A percentile compares a stretch with the other conserved stretches of the same genome.
phyloP scores from a whole-genome alignment of 2,113 vertebrate species.

The Chaetops frenatus region DNA sequence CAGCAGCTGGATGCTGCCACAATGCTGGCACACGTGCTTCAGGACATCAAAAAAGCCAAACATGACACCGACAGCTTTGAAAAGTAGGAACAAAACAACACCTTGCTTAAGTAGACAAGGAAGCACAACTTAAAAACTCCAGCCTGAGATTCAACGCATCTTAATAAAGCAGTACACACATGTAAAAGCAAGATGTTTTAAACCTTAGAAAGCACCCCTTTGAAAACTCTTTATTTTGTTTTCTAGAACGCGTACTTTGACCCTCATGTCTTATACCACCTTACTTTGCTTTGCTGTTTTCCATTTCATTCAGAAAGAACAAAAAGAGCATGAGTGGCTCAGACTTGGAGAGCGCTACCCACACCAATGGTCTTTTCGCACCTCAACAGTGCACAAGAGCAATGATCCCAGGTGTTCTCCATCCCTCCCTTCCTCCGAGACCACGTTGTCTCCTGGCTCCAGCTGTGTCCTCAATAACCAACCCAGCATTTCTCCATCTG shows the following conservation, averaged over 20 bases:
- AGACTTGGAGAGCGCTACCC: neutral
- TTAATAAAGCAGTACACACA: neutral
- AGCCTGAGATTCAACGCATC: neutral
- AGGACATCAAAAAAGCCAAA: constrained; percentile 28
- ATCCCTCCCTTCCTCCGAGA: neutral
- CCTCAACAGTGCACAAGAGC: fast-evolving
- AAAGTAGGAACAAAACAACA: constrained; percentile 29
- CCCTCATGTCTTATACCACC: neutral
- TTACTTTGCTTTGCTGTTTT: neutral
- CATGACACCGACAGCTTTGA: constrained; percentile 5
- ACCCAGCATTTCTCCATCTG: neutral
- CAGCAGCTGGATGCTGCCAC: neutral
- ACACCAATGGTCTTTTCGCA: fast-evolving
- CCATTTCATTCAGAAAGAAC: neutral
- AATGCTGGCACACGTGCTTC: neutral
- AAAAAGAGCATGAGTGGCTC: neutral
- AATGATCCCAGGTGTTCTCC: neutral
- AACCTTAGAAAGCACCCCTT: neutral
- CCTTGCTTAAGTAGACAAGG: neutral
- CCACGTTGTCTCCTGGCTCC: neutral
- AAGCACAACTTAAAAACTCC: neutral
- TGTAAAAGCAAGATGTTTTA: neutral
- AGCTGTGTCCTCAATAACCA: neutral
- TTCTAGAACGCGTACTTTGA: neutral
- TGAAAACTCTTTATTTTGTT: neutral